phyloP scores from a whole-genome alignment of 1,140 invertebrate species.

The Macrostomum lignano region DNA sequence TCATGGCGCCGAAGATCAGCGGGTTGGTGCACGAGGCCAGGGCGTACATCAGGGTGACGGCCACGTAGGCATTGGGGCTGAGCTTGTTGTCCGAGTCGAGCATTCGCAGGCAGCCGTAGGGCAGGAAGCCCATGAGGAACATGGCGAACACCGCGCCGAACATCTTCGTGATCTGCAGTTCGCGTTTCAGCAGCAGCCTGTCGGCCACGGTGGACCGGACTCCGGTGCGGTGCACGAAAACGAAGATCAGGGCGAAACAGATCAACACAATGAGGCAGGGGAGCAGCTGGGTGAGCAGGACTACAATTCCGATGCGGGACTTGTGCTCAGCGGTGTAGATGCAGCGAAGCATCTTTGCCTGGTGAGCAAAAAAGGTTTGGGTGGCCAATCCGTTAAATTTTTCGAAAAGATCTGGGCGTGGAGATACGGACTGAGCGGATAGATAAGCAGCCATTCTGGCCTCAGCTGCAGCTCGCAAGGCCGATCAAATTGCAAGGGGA shows the following conservation, averaged over 20 bases:
- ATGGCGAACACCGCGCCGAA: conserved; percentile 24
- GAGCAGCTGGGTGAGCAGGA: conserved; percentile 18
- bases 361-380: too few species aligned
- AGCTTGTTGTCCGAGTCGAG: conserved; percentile 15
- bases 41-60: conserved; percentile 21
- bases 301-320: conserved; percentile 17
- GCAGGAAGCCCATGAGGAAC: conserved; percentile 21
- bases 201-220: not conserved
- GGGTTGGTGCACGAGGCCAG: conserved; percentile 21
- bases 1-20: conserved; percentile 24
- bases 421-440: too few species aligned
- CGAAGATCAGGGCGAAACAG: conserved; percentile 24
- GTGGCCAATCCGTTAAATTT: too few species aligned
- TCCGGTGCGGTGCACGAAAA: conserved; percentile 18
- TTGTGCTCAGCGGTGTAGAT: not conserved
- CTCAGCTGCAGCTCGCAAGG: too few species aligned
- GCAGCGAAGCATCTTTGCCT: conserved; percentile 1
- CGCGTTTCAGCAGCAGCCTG: conserved; percentile 11
- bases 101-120: conserved; percentile 19
- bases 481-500: too few species aligned
- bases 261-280: conserved; percentile 21
- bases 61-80: conserved; percentile 21
- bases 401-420: too few species aligned
- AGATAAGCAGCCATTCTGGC: too few species aligned
- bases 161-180: conserved; percentile 28